Base-by-base conservation (phyloP, 2,113 vertebrate genomes). In the Tachysurus fulvidraco region DNA sequence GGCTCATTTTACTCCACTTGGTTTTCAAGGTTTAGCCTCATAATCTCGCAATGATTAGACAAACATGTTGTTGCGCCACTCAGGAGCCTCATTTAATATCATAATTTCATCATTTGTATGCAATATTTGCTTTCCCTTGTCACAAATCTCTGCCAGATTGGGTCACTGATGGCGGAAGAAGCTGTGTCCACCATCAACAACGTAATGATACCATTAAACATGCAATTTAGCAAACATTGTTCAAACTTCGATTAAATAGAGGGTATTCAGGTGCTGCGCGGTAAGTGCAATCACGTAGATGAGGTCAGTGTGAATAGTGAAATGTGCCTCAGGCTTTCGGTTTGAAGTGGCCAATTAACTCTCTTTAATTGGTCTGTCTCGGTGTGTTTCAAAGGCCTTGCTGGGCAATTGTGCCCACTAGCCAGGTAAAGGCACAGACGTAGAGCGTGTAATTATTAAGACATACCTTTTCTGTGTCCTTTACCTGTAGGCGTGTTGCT, bases 401-500 rank as follows among this genome's bases (percentile, higher is more conserved):
- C n/a, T 67, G 89, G 93, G 88, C 91, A 93, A 91, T 93, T 93
- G 91, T 82, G 91, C 89, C 91, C 86, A 85, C 79, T 86, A 84
- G 93, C 85, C 86, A 93, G 79, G 44, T 86, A 69, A 82, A 91
- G 55, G 50, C 65, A 83, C 21, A 89, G 57, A 86, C 57, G n/a
- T 83, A 59, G 60, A 77, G 71, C 44, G 3, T 62, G 57, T 81
- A 88, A 92, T 85, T 80, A 79, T 69, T 80, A 46, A 83, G 57
- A 83, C 79, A 82, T 86, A 74, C 30, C 85, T 59, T 59, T 82
- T 50, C 65, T 52, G 17, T 64, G 62, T 82, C 85, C 67, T 73
- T 73, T 36, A 82, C n/a, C 54, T 30, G 41, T 23, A n/a, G 65
- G 54, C 54, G 36, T 41, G 69, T 86, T 86, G 67, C 44, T 28